A percentile compares a stretch with the other conserved stretches of the same genome.
phyloP scores from a whole-genome alignment of 1,140 invertebrate genomes.

The Pemphigus obesinymphae region DNA sequence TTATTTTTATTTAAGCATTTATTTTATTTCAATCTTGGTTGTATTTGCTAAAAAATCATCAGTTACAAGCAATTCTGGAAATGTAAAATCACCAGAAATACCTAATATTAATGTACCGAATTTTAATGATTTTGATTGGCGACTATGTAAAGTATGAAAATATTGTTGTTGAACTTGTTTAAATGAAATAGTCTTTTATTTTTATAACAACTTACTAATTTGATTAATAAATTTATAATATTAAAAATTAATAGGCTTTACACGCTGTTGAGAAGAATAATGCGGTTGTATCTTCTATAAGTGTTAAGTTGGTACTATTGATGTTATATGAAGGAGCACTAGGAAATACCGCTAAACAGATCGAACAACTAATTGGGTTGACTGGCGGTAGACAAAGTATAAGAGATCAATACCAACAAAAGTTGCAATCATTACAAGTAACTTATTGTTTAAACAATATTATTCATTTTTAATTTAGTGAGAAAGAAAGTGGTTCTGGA shows the following conservation, averaged over 20 bases:
- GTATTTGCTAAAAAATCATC: background rate
- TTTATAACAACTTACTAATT: background rate
- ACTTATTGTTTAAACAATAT: background rate
- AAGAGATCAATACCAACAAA: conserved; percentile 51
- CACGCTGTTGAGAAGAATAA: conserved; percentile 53
- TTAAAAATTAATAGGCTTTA: conserved; percentile 51
- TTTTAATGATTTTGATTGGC: conserved; percentile 60
- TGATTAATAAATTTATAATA: no score
- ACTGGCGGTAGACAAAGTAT: background rate
- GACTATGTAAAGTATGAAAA: conserved; percentile 54
- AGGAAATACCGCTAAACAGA: conserved; percentile 59
- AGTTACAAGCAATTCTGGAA: background rate
- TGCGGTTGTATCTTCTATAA: conserved; percentile 73
- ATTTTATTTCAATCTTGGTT: background rate
- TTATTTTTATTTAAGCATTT: background rate
- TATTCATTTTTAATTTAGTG: background rate
- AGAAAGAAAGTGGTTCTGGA: no score
- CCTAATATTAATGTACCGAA: background rate
- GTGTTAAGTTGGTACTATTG: conserved; percentile 68
- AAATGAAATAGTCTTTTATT: background rate
- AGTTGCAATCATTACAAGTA: conserved; percentile 53
- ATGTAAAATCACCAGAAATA: background rate
- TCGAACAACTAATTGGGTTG: conserved; percentile 51
- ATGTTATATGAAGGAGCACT: conserved; percentile 68
- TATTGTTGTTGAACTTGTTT: background rate